These are phyloP conservation scores for Leptinotarsa texana DNA, from an alignment of 1,140 invertebrate species.

Conservation along the genomic window DNA sequence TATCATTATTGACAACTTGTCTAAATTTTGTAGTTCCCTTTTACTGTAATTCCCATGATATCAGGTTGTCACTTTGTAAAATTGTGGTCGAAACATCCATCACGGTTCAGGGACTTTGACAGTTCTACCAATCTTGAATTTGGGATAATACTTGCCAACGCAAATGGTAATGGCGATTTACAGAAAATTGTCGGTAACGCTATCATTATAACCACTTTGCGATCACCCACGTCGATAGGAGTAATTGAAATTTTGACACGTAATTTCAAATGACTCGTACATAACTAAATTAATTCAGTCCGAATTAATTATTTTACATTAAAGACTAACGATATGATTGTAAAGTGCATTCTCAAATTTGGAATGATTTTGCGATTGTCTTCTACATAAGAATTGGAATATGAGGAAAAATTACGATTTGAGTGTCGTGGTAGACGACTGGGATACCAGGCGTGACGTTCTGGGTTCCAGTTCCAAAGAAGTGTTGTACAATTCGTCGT, in stretches of 20 bases:
- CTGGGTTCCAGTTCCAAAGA: constrained; percentile 86
- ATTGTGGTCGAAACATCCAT: no score
- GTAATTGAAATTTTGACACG: not conserved
- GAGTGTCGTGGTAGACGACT: constrained; percentile 28
- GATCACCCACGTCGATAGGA: no score
- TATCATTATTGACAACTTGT: no score
- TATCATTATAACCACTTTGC: no score
- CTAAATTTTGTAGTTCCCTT: no score
- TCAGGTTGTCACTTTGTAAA: no score
- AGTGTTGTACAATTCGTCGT: constrained; percentile 82
- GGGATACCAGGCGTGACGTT: constrained; percentile 58
- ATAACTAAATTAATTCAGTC: not conserved
- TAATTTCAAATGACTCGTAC: not conserved
- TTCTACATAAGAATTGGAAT: constrained; percentile 15
- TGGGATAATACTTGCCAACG: no score
- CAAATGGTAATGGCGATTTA: no score
- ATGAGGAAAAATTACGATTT: constrained; percentile 12
- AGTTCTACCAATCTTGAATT: no score
- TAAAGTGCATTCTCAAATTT: constrained; percentile 11
- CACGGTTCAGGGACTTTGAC: no score
- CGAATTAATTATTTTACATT: not conserved
- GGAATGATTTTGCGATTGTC: constrained; percentile 14
- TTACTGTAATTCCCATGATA: no score
- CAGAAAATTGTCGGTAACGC: no score
- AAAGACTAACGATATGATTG: constrained; percentile 9